These are phyloP conservation scores for Iselma pallidipennis DNA, from an alignment of 2,888 invertebrate genomes.

Conservation along the genomic window DNA sequence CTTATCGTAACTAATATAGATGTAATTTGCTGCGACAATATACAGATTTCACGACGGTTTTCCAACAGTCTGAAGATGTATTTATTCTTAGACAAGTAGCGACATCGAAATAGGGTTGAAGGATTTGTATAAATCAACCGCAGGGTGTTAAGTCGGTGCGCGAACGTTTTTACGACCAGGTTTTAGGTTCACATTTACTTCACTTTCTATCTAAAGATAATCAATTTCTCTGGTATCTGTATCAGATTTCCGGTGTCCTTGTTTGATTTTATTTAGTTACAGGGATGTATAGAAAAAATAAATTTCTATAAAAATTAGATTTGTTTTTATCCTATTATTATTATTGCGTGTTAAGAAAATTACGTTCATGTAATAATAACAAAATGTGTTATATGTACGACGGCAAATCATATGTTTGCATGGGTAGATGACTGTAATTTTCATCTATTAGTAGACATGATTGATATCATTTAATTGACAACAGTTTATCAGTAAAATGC, in stretches of 20 bases:
- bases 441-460: not conserved
- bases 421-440: not conserved
- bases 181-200: not conserved
- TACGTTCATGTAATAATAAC: not conserved
- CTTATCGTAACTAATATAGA: too few species aligned
- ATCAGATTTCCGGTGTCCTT: not conserved
- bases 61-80: not conserved
- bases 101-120: not conserved
- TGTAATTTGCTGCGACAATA: too few species aligned
- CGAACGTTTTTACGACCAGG: slow-evolving; percentile 14
- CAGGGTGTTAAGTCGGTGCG: not conserved
- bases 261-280: not conserved
- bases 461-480: not conserved
- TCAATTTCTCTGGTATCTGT: not conserved
- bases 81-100: slow-evolving; percentile 10
- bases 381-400: too few species aligned
- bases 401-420: not conserved
- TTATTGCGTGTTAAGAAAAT: not conserved
- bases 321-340: not conserved
- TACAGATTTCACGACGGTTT: too few species aligned
- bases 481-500: not conserved
- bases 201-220: not conserved
- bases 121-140: slow-evolving; percentile 23
- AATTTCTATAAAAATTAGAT: too few species aligned
- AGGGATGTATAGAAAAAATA: not conserved